A percentile compares a stretch with the other conserved stretches of the same genome.
Evolutionary conservation across 2,888 invertebrate species (phyloP).

Genomic region (Autographa pulchrina): DNA sequence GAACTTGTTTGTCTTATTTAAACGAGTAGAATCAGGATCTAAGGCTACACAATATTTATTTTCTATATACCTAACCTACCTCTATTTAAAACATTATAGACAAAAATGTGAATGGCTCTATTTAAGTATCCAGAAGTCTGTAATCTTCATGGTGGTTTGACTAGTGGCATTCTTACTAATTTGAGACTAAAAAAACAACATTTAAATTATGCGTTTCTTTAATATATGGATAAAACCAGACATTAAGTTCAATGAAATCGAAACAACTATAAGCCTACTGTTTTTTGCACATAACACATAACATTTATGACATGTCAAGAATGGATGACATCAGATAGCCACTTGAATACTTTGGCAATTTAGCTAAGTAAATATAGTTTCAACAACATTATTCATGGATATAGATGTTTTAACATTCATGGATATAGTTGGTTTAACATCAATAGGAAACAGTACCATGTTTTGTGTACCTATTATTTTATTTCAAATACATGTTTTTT

Average conservation of each 20-base stretch:
- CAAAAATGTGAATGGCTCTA: no score
- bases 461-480: background rate
- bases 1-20: no score
- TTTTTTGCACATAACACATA: background rate
- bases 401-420: background rate
- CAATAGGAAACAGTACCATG: background rate
- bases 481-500: no score
- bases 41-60: no score
- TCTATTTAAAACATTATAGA: no score
- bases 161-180: background rate
- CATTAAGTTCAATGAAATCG: background rate
- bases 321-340: background rate
- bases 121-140: background rate
- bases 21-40: no score
- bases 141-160: background rate
- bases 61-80: no score
- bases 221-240: background rate
- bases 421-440: background rate
- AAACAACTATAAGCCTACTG: background rate
- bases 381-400: background rate
- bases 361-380: background rate
- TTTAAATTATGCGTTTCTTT: background rate
- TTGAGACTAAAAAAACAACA: background rate
- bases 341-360: no score
- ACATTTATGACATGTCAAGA: background rate